Conservation (phyloP, 2,113 vertebrate genomes). For the Nycticryphes semicollaris region DNA sequence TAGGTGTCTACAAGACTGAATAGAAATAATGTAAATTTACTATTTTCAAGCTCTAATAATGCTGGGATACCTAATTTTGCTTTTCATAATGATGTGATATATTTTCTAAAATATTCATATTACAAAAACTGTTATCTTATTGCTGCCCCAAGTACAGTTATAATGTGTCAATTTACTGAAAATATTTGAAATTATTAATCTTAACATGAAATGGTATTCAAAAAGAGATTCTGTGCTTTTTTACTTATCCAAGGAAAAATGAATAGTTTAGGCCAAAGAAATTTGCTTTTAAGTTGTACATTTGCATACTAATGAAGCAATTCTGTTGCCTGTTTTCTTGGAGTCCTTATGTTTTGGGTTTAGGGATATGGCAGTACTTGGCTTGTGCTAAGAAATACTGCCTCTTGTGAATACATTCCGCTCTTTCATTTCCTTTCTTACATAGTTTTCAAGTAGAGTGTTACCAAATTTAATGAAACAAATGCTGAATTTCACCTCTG, state of each 20-base stretch:
- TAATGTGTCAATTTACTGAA: not conserved
- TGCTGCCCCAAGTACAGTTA: not conserved
- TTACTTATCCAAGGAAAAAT: not conserved
- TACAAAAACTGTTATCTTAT: not conserved
- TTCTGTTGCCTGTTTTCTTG: not conserved
- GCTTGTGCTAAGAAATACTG: not conserved
- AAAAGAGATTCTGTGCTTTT: not conserved
- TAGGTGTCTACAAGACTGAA: not conserved
- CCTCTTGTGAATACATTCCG: rapidly evolving
- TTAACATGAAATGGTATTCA: not conserved
- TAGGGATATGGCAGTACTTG: not conserved
- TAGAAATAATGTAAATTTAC: not conserved
- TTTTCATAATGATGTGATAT: not conserved
- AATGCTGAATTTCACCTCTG: not conserved
- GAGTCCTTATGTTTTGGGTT: not conserved
- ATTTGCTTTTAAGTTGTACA: not conserved
- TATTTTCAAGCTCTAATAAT: not conserved
- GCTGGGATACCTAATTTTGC: not conserved
- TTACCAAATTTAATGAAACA: not conserved
- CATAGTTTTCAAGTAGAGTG: not conserved
- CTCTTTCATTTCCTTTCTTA: not conserved
- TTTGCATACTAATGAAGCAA: not conserved
- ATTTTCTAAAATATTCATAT: not conserved
- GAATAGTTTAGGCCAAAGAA: not conserved
- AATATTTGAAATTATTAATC: not conserved